Conservation (phyloP, 2,797 vertebrate species). For the Erithacus rubecula region DNA sequence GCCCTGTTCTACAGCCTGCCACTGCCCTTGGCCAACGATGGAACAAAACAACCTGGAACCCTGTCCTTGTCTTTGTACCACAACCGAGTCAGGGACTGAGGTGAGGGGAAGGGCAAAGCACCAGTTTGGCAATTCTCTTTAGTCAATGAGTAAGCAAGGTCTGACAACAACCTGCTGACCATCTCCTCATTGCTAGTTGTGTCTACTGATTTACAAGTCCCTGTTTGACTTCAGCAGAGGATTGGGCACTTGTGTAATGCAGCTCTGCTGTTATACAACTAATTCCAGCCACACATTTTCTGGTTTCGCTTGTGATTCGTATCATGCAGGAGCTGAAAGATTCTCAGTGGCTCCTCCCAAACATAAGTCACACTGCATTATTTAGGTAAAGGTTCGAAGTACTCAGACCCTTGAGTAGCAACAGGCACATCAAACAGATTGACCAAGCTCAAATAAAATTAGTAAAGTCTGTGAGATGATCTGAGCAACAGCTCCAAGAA, state of each 20-base stretch:
- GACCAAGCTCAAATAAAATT: conserved; percentile 16
- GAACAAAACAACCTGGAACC: background rate
- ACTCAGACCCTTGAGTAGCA: background rate
- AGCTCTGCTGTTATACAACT: background rate
- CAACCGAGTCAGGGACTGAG: background rate
- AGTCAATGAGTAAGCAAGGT: background rate
- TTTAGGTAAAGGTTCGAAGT: background rate
- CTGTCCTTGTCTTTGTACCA: background rate
- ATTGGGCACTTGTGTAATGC: background rate
- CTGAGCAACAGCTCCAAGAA: background rate
- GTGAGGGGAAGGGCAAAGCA: background rate
- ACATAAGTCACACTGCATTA: background rate
- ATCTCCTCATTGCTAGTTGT: accelerated
- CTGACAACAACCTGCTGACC: background rate
- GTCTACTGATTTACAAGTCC: background rate
- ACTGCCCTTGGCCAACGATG: accelerated
- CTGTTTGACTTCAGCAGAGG: background rate
- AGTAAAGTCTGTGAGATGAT: background rate
- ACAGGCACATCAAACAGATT: background rate
- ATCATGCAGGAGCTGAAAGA: background rate
- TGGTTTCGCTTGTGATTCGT: conserved; percentile 7
- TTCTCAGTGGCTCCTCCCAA: background rate
- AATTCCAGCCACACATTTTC: background rate
- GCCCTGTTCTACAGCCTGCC: background rate
- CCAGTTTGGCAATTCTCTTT: background rate